Base-by-base conservation (phyloP, 2,797 vertebrate species). In the Scolopax rusticola region DNA sequence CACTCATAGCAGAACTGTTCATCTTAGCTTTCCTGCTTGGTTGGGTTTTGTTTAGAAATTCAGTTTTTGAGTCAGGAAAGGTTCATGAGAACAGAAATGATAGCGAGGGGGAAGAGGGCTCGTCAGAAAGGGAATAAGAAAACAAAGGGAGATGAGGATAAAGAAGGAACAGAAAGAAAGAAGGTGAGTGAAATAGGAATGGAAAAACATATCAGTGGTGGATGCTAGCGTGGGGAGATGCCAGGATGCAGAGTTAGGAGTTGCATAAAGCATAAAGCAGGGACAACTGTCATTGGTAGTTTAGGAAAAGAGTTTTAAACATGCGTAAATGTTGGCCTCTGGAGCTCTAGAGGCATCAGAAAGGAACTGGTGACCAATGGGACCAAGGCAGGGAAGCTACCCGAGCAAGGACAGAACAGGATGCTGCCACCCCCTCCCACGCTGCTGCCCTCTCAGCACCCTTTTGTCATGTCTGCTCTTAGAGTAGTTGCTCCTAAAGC, bases 11-110 rank as follows among this genome's bases (percentile, higher is more conserved):
- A 84, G 74, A 71, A 81, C 47, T 43, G 43, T 61, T 91, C 65
- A 65, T 80, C 51, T 78, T 71, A 27, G 54, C 38, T 79, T 81
- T 90, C 15, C 41, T 76, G 7, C 15, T 76, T 60, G 21, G 28
- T 38, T 64, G 12, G 76, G 25, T 54, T 86, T 90, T 68, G 25
- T 45, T 95, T 88, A 56, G 69, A 81, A 93, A 88, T 59, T 6
- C 36, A 57, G 10, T 36, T 83, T 80, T 64, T 70, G 7, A 61
- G 33, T 50, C 10, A 57, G 63, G 70, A 75, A 71, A 60, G 23
- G 27, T 28, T 90, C 16, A 16, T 33, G 36, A 28, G 30, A 75
- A 54, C 65, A 60, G 18, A 90, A 91, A 64, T 51, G 9, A 45
- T 15, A 45, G 36, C 9, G 53, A 40, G 1, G 15, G n/a, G 41